phyloP scores from a whole-genome alignment of 1,140 invertebrate species.

The Telenomus remus region DNA sequence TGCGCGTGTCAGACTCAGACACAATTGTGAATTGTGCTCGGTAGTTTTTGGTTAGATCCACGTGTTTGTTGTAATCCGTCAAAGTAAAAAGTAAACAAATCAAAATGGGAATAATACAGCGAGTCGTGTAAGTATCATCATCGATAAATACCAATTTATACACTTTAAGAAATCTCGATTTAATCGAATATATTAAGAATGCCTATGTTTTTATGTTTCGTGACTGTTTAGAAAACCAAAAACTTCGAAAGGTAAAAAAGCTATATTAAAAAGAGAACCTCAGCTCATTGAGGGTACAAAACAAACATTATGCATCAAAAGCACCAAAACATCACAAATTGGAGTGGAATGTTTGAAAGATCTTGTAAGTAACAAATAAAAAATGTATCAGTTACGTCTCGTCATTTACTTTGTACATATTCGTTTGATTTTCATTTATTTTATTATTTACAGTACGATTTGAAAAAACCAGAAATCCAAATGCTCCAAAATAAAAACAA shows the following conservation, averaged over 20 bases:
- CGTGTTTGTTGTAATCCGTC: conserved; percentile 4
- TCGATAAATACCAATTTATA: no score
- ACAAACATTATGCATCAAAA: conserved; percentile 89
- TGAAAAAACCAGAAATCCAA: conserved; percentile 90
- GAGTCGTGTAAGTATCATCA: conserved; percentile 71
- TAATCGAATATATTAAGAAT: conserved; percentile 11
- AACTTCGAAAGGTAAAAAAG: conserved; percentile 91
- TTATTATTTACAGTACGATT: conserved; percentile 78
- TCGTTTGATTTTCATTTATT: conserved; percentile 11
- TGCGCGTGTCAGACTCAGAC: no score
- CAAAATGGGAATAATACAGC: conserved; percentile 70
- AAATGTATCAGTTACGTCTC: not conserved
- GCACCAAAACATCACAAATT: conserved; percentile 87
- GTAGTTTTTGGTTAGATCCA: not conserved
- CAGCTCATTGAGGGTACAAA: conserved; percentile 94
- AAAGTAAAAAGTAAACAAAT: not conserved
- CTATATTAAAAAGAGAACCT: conserved; percentile 86
- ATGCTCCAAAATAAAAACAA: conserved; percentile 89
- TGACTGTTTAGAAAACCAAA: conserved; percentile 84
- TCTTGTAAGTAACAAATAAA: conserved; percentile 78
- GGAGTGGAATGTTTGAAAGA: conserved; percentile 89
- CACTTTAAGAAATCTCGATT: no score
- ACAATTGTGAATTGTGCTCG: no score
- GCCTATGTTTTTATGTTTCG: conserved; percentile 3
- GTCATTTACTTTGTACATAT: not conserved